Conservation (phyloP, 1,140 invertebrate genomes). For the Muscidifurax raptorellus region DNA sequence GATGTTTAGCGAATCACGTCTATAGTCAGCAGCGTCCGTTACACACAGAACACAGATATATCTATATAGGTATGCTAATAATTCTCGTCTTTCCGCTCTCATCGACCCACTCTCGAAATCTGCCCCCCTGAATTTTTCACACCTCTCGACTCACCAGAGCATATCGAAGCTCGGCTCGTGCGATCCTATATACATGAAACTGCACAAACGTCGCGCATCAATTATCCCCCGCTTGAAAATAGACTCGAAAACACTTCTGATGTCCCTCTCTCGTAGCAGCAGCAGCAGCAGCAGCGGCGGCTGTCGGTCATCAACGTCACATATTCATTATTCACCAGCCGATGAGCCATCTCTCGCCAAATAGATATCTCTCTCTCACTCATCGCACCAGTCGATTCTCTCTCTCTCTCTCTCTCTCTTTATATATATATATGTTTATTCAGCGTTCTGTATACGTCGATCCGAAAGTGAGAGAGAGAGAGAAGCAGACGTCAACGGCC, state of each 20-base stretch:
- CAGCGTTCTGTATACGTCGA: background rate
- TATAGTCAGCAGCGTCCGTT: no score
- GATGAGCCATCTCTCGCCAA: background rate
- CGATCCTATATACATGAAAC: no score
- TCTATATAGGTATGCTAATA: no score
- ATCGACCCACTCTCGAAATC: no score
- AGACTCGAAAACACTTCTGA: background rate
- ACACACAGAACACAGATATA: no score
- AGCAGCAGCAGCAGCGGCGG: no score
- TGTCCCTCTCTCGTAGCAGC: background rate
- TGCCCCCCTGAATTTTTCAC: no score
- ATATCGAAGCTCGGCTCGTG: no score
- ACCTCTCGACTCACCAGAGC: background rate
- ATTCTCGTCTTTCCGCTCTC: no score
- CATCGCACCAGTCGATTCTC: background rate
- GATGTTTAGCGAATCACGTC: no score
- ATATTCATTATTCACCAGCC: conserved; percentile 22
- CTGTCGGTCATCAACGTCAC: conserved; percentile 30
- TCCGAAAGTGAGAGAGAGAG: background rate
- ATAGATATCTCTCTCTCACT: background rate
- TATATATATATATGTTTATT: background rate
- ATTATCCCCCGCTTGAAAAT: background rate
- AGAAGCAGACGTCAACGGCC: background rate
- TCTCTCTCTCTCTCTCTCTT: background rate
- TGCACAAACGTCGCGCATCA: background rate